phyloP scores from a whole-genome alignment of 1,140 invertebrate genomes.

The Temnothorax nylanderi region DNA sequence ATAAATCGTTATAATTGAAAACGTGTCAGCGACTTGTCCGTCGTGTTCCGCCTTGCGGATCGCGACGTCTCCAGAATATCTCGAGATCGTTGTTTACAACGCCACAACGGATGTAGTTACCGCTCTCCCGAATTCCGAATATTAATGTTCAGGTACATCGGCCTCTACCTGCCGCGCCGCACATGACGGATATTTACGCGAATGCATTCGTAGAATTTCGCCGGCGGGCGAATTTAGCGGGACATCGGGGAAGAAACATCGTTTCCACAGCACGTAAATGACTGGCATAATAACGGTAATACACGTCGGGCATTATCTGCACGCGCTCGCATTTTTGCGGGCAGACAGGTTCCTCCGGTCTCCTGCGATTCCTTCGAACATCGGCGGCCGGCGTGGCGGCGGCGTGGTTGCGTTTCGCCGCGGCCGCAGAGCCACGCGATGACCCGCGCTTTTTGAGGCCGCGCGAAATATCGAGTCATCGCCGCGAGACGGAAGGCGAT shows the following conservation, averaged over 20 bases:
- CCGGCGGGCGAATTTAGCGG: conserved; percentile 76
- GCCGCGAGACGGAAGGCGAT: conserved; percentile 44
- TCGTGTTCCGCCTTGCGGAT: not conserved
- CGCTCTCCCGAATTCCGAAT: conserved; percentile 28
- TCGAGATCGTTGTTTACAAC: not conserved
- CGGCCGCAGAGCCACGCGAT: conserved; percentile 64
- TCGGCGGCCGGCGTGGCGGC: conserved; percentile 10
- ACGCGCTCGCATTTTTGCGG: conserved; percentile 79
- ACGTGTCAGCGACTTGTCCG: conserved; percentile 20
- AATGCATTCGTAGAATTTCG: conserved; percentile 79
- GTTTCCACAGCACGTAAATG: conserved; percentile 78
- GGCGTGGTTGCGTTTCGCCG: conserved; percentile 39
- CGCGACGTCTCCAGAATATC: not conserved
- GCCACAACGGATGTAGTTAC: conserved; percentile 6
- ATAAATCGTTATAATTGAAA: not conserved
- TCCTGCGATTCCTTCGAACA: conserved; percentile 49
- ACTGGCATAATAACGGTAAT: conserved; percentile 82
- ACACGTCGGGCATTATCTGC: conserved; percentile 80
- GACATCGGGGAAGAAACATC: conserved; percentile 73
- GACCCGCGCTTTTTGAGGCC: conserved; percentile 67
- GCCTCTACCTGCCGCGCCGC: conserved; percentile 31
- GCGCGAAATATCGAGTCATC: conserved; percentile 60
- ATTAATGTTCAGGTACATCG: conserved; percentile 11
- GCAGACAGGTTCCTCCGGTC: conserved; percentile 68
- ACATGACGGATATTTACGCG: conserved; percentile 66